Conservation (phyloP, 2,113 vertebrate species). For the Neolamprologus sp. region DNA sequence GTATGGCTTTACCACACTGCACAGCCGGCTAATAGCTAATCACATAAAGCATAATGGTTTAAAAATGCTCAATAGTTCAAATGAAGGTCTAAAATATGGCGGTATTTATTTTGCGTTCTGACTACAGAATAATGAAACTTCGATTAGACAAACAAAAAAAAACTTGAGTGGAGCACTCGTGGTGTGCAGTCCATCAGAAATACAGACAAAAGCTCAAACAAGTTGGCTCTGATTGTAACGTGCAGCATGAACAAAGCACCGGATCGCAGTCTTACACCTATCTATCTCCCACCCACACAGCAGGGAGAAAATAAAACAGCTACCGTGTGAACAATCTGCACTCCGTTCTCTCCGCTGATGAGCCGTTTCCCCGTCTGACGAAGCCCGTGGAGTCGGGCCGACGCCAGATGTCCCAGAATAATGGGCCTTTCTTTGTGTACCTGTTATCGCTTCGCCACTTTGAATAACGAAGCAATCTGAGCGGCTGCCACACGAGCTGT, state of each 20-base stretch:
- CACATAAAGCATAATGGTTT: constrained; percentile 5
- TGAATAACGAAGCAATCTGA: neutral
- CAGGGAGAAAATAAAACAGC: constrained; percentile 20
- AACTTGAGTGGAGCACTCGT: neutral
- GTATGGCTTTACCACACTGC: neutral
- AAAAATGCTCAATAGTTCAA: constrained; percentile 1
- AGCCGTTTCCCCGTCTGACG: neutral
- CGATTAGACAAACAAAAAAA: neutral
- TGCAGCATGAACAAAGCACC: neutral
- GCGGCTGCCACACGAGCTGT: neutral
- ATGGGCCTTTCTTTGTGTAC: constrained; percentile 16
- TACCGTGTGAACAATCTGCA: constrained; percentile 37
- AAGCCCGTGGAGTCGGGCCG: neutral
- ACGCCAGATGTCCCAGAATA: constrained; percentile 33
- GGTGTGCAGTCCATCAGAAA: neutral
- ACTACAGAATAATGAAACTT: neutral
- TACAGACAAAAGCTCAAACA: constrained; percentile 2
- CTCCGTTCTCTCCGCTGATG: constrained; percentile 9
- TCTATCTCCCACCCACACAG: constrained; percentile 13
- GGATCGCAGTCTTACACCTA: constrained; percentile 14
- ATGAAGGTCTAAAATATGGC: neutral
- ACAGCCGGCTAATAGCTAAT: constrained; percentile 36
- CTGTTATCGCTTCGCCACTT: constrained; percentile 18
- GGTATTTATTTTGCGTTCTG: neutral
- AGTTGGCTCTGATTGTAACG: neutral